Percentiles rank a stretch among this genome's conserved stretches.
phyloP scores from a whole-genome alignment of 2,888 invertebrate genomes.

The Lobophora halterata region DNA sequence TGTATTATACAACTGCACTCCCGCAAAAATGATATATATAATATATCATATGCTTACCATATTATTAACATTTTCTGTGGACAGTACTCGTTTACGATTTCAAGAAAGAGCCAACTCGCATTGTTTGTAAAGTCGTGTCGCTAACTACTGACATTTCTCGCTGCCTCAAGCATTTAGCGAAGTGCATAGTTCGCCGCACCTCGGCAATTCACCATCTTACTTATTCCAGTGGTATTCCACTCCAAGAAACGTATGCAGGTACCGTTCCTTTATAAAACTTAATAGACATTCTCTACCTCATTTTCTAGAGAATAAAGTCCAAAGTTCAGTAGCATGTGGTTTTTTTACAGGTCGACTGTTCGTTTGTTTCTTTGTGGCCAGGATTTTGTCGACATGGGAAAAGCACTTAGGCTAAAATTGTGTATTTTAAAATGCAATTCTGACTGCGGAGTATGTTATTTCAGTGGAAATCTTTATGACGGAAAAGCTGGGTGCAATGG shows the following conservation, averaged over 20 bases:
- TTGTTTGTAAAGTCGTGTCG: constrained; percentile 5
- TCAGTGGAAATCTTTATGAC: constrained; percentile 4
- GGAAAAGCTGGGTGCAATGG: constrained; percentile 6
- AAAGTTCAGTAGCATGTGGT: neutral
- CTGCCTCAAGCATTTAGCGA: constrained; percentile 22
- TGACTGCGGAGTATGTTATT: constrained; percentile 23
- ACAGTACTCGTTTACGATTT: no score
- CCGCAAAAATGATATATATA: no score
- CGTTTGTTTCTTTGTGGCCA: constrained; percentile 22
- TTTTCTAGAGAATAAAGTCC: neutral
- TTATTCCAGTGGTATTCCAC: constrained; percentile 14
- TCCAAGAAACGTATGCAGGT: constrained; percentile 8
- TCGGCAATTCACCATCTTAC: constrained; percentile 16
- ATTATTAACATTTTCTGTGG: no score
- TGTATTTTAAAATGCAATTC: constrained; percentile 24
- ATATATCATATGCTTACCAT: no score
- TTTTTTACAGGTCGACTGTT: constrained; percentile 1
- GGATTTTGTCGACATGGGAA: constrained; percentile 26
- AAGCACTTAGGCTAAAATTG: constrained; percentile 29
- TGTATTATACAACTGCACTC: no score
- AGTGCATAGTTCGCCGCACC: constrained; percentile 24
- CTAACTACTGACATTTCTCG: constrained; percentile 23
- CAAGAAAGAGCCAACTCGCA: neutral
- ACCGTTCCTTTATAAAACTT: neutral
- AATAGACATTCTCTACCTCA: constrained; percentile 7